Evolutionary conservation across 2,797 vertebrate genomes (phyloP), one percentile per base, ranked within the genome.

Genomic region (Amniataba percoides): DNA sequence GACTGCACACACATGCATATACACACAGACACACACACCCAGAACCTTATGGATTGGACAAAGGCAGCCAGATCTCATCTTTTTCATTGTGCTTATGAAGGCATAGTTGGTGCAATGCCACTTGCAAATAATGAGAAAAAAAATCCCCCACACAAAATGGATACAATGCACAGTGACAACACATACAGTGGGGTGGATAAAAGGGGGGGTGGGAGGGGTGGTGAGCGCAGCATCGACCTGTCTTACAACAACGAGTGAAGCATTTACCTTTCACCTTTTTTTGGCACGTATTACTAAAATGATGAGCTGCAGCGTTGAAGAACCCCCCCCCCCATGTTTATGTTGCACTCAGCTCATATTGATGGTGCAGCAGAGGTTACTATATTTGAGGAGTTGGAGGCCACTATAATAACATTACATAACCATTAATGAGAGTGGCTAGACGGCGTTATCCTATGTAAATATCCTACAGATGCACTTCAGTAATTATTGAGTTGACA

Each of bases 51-150:
- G 34, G 48, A 78, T 36, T 39, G 46, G 60, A 80, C 69, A 68
- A 63, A 64, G 51, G 46, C 65, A 25, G 66, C 23, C 23, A 23
- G 65, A 58, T 72, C 46, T 66, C 15, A 5, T 81, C 74, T 64
- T 88, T 81, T 83, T 48, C 70, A 45, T 68, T 77, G 68, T 77
- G 64, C 67, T 62, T 71, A 25, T 74, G 75, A 76, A 74, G 36
- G 71, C 78, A 53, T 57, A 59, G 65, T 73, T 88, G 85, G 87
- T 83, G 87, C 89, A 91, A 87, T 91, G 87, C 86, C 88, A 88
- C 42, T 40, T 92, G 88, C 80, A 76, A 82, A 74, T 62, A 62
- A 52, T 31, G 68, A 73, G 55, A 39, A 70, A 31, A 27, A 31
- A 31, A 31, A 31, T 31, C 27, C 27, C 27, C 27, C 27, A 31